Base-by-base conservation (phyloP, 2,888 invertebrate species). In the Tenthredo notha region DNA sequence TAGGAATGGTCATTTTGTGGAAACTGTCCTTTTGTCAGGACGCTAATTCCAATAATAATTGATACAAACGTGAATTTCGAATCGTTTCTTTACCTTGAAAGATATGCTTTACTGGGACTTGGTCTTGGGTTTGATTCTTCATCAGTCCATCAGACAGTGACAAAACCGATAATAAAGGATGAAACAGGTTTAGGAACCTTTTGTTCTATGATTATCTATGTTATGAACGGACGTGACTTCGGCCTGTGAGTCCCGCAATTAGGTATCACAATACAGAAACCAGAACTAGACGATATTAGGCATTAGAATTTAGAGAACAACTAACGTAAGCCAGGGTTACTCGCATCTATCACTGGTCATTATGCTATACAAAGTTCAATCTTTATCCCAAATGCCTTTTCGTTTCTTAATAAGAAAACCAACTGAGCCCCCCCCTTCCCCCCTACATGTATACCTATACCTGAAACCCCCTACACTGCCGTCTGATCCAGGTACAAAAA, bases 181-280 rank as follows among this genome's bases (percentile, higher is more conserved):
- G 70, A 18, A 37, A 40, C 40, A 10, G 37, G 40, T 72, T 72
- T 37, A 10, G 37, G 70, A 72, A 9, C n/a, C 70, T 37, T 72
- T 72, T 72, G 70, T 72, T 72, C 70, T 72, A 72, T 72, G 37
- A 72, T 72, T 72, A 72, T 40, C 70, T 72, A n/a, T n/a, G n/a
- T n/a, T n/a, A n/a, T n/a, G n/a, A 7, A 1, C 18, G 70, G 1
- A 72, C 70, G 70, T 72, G 70, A 72, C 70, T 29, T n/a, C 1
- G 33, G 2, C 40, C 21, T n/a, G 9, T n/a, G 70, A 54, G 54
- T 54, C 18, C 54, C 54, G 70, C 70, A 33, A 72, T 72, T 72
- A 72, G 70, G 37, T 37, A 40, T 40, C 18, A 3, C 40, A 33
- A n/a, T 7, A 10, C 18, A 40, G n/a, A 61, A 21, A 12, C 25